Conservation (phyloP, 2,113 vertebrate species). For the Tachysurus vachellii region DNA sequence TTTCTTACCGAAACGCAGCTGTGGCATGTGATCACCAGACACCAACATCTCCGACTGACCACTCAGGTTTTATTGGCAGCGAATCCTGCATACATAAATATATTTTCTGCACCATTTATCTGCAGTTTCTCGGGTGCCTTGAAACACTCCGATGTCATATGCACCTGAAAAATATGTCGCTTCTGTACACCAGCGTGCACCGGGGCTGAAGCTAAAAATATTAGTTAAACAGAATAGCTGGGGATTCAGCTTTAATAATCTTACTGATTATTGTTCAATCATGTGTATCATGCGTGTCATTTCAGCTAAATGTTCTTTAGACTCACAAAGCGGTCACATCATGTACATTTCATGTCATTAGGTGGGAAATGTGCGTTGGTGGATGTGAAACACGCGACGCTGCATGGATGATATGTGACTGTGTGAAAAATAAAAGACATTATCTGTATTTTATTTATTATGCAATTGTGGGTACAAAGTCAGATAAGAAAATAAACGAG, state of each 20-base stretch:
- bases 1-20: conserved; percentile 4
- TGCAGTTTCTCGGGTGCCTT: conserved; percentile 56
- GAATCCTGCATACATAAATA: conserved; percentile 66
- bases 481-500: neutral
- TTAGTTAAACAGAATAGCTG: neutral
- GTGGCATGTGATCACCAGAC: conserved; percentile 19
- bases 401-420: neutral
- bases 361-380: neutral
- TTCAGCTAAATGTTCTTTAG: neutral
- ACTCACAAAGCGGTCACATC: neutral
- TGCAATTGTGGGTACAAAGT: neutral
- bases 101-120: conserved; percentile 69
- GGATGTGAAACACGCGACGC: neutral
- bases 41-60: neutral
- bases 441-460: neutral
- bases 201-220: neutral
- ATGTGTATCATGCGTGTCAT: too few species aligned
- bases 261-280: neutral
- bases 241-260: neutral
- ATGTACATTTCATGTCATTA: neutral
- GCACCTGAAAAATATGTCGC: neutral
- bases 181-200: neutral
- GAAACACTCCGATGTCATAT: conserved; percentile 64
- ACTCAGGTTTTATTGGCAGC: conserved; percentile 64
- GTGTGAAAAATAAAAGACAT: neutral